These are phyloP conservation scores for Aricia agestis DNA, from an alignment of 1,140 invertebrate genomes.

Conservation along the genomic window DNA sequence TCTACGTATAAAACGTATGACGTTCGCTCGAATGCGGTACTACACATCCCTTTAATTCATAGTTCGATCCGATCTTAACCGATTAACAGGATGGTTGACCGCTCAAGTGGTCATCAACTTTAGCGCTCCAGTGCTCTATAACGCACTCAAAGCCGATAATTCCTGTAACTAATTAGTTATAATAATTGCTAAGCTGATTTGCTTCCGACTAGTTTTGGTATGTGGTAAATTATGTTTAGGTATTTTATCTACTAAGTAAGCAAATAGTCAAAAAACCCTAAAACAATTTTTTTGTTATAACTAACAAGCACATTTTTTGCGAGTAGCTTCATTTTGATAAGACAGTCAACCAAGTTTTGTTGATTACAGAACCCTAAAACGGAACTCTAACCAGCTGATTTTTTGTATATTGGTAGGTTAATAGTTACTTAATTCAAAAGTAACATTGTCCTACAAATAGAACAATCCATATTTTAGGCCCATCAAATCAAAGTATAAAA, in stretches of 20 bases:
- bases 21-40: background rate
- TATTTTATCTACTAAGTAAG: background rate
- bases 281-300: no score
- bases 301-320: no score
- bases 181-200: background rate
- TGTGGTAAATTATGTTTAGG: background rate
- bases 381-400: no score
- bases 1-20: background rate
- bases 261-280: no score
- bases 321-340: no score
- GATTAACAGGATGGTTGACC: constrained; percentile 2
- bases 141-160: background rate
- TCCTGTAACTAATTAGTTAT: background rate
- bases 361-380: no score
- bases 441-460: no score
- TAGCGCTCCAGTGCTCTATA: constrained; percentile 2
- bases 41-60: background rate
- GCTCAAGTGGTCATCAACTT: background rate
- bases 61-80: background rate
- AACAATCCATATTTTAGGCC: no score
- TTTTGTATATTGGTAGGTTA: no score
- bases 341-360: no score
- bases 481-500: no score
- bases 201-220: background rate
- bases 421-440: no score